Conservation (phyloP, 2,113 vertebrate genomes). For the Mobula hypostoma region DNA sequence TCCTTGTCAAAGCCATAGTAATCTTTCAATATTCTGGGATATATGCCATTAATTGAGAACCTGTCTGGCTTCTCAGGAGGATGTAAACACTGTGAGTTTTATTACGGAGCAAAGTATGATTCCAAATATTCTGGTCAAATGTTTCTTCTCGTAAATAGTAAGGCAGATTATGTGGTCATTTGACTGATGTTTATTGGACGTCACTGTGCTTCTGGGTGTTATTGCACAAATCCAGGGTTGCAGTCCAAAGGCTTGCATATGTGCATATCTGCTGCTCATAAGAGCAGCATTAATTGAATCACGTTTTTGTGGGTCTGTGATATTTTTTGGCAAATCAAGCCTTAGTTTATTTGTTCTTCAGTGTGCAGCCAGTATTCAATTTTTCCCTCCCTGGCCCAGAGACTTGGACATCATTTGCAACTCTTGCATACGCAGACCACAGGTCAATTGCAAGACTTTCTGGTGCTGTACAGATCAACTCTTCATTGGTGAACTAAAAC, state of each 20-base stretch:
- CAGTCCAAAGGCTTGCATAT: background rate
- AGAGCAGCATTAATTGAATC: background rate
- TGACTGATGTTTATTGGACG: too few relatives aligned
- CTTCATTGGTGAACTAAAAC: background rate
- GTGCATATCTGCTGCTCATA: background rate
- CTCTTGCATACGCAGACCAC: background rate
- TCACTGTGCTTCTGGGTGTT: too few relatives aligned
- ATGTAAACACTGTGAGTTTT: background rate
- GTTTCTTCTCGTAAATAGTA: too few relatives aligned
- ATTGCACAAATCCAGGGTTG: background rate
- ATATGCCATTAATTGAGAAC: background rate
- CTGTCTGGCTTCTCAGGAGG: background rate
- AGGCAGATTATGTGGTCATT: too few relatives aligned
- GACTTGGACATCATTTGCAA: background rate
- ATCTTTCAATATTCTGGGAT: too few relatives aligned
- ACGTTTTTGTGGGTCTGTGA: background rate
- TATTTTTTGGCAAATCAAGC: background rate
- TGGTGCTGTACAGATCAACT: background rate
- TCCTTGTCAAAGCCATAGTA: too few relatives aligned
- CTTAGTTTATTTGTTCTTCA: background rate
- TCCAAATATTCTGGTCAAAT: background rate
- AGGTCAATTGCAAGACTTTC: background rate
- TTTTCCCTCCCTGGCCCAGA: background rate
- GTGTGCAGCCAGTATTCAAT: background rate
- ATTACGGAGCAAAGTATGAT: background rate